phyloP scores from a whole-genome alignment of 2,888 invertebrate species.

The Cephalotes varians region DNA sequence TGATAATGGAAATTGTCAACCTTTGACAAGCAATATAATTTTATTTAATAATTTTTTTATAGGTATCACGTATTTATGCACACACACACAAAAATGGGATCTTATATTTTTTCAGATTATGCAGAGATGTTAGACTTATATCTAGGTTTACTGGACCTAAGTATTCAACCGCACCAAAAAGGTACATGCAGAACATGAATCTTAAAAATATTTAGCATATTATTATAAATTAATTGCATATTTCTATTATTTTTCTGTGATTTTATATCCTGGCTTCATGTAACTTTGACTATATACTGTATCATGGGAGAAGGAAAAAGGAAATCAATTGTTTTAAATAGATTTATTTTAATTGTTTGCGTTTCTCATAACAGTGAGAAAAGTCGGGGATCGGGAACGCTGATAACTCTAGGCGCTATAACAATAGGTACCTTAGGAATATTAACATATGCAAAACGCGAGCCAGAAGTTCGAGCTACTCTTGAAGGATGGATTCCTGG shows the following conservation, averaged over 20 bases:
- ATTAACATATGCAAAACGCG: conserved; percentile 88
- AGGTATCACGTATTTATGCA: neutral
- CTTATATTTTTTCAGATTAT: conserved; percentile 75
- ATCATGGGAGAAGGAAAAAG: neutral
- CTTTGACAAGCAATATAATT: neutral
- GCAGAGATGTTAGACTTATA: conserved; percentile 78
- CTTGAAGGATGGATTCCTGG: conserved; percentile 90
- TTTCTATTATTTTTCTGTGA: neutral
- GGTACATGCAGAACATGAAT: conserved; percentile 72
- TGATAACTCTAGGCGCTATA: conserved; percentile 86
- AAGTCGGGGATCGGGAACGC: conserved; percentile 69
- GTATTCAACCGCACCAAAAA: conserved; percentile 80
- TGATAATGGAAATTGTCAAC: neutral
- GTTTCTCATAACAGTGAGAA: conserved; percentile 61
- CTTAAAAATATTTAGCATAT: conserved; percentile 28
- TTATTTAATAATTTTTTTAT: neutral
- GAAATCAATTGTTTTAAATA: neutral
- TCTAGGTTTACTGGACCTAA: conserved; percentile 79
- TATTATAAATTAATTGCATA: conserved; percentile 40
- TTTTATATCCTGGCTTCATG: neutral
- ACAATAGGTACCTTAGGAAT: conserved; percentile 86
- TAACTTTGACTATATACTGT: neutral
- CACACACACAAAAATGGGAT: neutral
- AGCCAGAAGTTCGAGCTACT: conserved; percentile 89
- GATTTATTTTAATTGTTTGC: neutral